These are phyloP conservation scores for Drosophila subobscura DNA, from an alignment of 1,140 invertebrate genomes.

Conservation along the genomic window DNA sequence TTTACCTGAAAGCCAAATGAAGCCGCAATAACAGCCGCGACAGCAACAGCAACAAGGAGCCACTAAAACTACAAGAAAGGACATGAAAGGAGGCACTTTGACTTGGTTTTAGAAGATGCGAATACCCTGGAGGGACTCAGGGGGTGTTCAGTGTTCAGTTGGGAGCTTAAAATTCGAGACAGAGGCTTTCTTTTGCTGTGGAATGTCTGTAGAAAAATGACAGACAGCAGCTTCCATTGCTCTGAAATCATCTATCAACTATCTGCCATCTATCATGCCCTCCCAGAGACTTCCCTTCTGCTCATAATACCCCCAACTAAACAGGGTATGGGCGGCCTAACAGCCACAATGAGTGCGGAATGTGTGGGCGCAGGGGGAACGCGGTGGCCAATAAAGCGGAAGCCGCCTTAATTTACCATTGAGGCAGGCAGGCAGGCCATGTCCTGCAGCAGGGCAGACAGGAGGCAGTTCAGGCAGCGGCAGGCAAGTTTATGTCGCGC, in stretches of 20 bases:
- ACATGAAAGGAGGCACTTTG: no score
- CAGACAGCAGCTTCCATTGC: no score
- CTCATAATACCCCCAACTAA: no score
- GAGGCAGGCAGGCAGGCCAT: slow-evolving; percentile 10
- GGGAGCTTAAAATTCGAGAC: no score
- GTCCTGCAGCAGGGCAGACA: background rate
- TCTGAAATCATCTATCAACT: no score
- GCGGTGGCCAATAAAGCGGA: slow-evolving; percentile 60
- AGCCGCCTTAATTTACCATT: slow-evolving; percentile 67
- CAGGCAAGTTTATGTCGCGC: slow-evolving; percentile 36
- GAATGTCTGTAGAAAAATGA: no score
- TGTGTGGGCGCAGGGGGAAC: background rate
- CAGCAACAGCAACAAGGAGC: slow-evolving; percentile 14
- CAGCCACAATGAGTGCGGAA: slow-evolving; percentile 1
- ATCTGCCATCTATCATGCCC: no score
- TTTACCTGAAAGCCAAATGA: slow-evolving; percentile 79
- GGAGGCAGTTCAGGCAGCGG: slow-evolving; percentile 2
- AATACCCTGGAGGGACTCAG: no score
- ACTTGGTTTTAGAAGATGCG: no score
- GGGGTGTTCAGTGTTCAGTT: no score
- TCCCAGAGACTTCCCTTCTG: no score
- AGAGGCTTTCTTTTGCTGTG: no score
- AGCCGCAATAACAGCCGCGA: slow-evolving; percentile 55
- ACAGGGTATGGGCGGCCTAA: background rate
- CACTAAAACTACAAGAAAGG: background rate